Conservation (phyloP, 2,113 vertebrate genomes). For the Hipposideros armiger region DNA sequence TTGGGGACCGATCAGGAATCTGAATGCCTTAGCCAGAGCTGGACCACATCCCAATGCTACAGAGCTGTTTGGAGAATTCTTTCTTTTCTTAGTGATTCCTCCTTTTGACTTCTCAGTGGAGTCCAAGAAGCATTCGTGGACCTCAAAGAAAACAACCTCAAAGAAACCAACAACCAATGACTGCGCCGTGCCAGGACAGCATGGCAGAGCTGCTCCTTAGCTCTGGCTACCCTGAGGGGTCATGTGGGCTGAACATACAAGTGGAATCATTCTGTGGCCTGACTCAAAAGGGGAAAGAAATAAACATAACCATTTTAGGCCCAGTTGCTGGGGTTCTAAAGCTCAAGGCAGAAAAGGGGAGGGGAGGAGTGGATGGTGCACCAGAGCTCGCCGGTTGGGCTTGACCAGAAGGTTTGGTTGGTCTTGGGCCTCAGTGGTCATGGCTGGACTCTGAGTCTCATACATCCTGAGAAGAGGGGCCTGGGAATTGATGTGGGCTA, state of each 20-base stretch:
- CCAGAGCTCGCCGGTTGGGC: neutral
- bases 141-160: slow-evolving; percentile 12
- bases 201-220: neutral
- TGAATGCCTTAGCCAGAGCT: neutral
- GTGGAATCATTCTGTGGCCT: slow-evolving; percentile 41
- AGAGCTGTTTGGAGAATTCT: slow-evolving; percentile 24
- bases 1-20: neutral
- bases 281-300: slow-evolving; percentile 38
- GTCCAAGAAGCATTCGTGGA: neutral
- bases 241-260: neutral
- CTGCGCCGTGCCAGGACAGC: neutral
- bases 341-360: neutral
- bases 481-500: neutral
- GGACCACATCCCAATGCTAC: neutral
- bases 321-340: neutral
- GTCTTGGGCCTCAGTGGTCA: neutral
- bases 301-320: slow-evolving; percentile 55
- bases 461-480: neutral
- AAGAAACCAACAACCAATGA: neutral
- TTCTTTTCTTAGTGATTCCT: slow-evolving; percentile 27
- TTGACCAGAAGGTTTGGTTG: neutral
- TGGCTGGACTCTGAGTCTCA: neutral
- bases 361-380: too few species aligned
- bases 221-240: neutral
- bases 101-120: neutral